A percentile compares a stretch with the other conserved stretches of the same genome.
Conservation (phyloP, 2,113 vertebrate species). For the Notarius lentiginosus region DNA sequence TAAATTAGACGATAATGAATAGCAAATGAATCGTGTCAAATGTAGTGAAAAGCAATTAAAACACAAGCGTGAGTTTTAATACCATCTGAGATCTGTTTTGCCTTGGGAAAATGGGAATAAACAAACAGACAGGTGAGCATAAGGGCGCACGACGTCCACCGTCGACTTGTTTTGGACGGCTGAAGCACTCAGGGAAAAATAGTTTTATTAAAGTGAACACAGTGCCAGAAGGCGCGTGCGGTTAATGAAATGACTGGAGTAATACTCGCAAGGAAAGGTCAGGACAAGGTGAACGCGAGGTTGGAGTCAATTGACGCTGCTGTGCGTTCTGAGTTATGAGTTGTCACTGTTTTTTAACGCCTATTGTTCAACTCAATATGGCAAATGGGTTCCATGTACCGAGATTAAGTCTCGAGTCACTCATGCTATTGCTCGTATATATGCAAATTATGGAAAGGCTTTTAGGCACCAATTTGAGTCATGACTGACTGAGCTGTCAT, state of each 20-base stretch:
- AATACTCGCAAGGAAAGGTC: slow-evolving; percentile 25
- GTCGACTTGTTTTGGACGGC: slow-evolving; percentile 27
- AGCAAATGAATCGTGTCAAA: slow-evolving; percentile 59
- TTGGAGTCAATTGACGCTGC: slow-evolving; percentile 15
- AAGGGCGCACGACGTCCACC: neutral
- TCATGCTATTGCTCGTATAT: neutral
- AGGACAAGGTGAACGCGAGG: slow-evolving; percentile 31
- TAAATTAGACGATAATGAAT: slow-evolving; percentile 62
- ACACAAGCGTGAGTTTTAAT: slow-evolving; percentile 50
- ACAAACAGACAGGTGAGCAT: slow-evolving; percentile 44
- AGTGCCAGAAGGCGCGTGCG: slow-evolving; percentile 20
- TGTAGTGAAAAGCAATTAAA: slow-evolving; percentile 61
- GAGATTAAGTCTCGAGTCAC: neutral
- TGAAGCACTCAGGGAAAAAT: slow-evolving; percentile 30
- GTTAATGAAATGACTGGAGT: slow-evolving; percentile 48
- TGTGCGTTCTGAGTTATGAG: slow-evolving; percentile 9
- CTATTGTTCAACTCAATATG: neutral
- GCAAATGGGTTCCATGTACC: neutral
- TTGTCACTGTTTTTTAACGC: neutral
- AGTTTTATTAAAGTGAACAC: slow-evolving; percentile 45
- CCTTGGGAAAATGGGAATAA: slow-evolving; percentile 34
- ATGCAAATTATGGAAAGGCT: neutral
- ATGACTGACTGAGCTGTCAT: neutral
- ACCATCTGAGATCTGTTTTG: slow-evolving; percentile 43
- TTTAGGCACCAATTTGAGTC: neutral